phyloP scores from a whole-genome alignment of 2,888 invertebrate genomes.

The Atrina japonica region DNA sequence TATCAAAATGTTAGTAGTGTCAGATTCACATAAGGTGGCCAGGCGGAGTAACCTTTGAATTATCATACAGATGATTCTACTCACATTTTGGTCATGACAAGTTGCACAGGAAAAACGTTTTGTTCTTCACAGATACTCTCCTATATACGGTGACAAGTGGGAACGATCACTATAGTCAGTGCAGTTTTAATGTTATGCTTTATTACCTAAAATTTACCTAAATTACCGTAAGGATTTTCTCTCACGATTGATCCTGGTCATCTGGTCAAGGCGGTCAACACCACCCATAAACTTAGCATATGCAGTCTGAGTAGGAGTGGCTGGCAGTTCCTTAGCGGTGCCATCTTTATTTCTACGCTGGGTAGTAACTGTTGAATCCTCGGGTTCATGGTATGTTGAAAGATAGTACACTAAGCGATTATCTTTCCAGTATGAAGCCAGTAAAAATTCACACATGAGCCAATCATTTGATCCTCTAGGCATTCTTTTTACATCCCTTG shows the following conservation, averaged over 20 bases:
- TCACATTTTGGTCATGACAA: no score
- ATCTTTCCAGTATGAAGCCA: constrained; percentile 32
- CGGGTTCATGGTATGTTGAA: constrained; percentile 19
- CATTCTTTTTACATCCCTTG: background rate
- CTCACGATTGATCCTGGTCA: constrained; percentile 8
- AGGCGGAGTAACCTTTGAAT: no score
- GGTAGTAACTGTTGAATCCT: background rate
- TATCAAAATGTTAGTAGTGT: no score
- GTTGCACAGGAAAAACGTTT: no score
- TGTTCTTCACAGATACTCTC: no score
- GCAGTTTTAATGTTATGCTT: no score
- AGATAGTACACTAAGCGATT: constrained; percentile 27
- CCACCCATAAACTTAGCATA: constrained; percentile 38
- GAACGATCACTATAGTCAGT: no score
- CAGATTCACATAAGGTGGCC: no score
- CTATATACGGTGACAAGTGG: no score
- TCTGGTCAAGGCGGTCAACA: constrained; percentile 35
- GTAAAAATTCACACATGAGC: constrained; percentile 14
- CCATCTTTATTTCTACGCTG: constrained; percentile 26
- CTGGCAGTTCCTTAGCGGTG: constrained; percentile 6
- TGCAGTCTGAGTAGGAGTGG: constrained; percentile 16
- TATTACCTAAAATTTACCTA: constrained; percentile 17
- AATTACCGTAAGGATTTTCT: constrained; percentile 35
- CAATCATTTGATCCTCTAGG: constrained; percentile 20
- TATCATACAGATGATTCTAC: no score